These are phyloP conservation scores for Ochotona curzoniae DNA, from an alignment of 2,113 vertebrate genomes.

Conservation along the genomic window DNA sequence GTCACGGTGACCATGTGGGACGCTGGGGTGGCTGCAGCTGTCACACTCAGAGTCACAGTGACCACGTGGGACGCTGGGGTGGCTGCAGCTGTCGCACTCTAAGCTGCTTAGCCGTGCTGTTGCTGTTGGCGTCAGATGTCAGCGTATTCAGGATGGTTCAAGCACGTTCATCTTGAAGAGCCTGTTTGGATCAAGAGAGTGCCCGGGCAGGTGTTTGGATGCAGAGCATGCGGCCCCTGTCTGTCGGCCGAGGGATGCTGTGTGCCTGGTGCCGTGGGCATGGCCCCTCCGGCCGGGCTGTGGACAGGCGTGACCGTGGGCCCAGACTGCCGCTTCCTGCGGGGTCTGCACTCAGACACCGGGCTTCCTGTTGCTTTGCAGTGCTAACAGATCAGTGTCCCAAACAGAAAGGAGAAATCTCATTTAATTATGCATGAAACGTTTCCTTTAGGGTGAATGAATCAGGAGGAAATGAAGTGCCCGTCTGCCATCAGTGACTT, in stretches of 20 bases:
- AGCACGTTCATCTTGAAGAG: background rate
- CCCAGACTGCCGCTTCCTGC: background rate
- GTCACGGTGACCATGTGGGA: background rate
- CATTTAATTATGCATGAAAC: conserved; percentile 47
- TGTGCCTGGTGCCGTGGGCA: background rate
- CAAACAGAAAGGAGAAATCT: conserved; percentile 28
- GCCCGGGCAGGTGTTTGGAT: background rate
- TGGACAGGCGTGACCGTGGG: background rate
- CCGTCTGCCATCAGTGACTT: conserved; percentile 67
- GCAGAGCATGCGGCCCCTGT: background rate
- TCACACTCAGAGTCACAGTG: background rate
- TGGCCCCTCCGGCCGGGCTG: no score
- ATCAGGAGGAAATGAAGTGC: conserved; percentile 66
- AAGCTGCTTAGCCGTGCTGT: background rate
- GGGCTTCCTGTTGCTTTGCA: background rate
- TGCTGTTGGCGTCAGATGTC: background rate
- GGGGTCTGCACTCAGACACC: background rate
- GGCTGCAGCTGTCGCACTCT: background rate
- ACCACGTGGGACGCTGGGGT: background rate
- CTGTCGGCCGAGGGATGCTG: background rate
- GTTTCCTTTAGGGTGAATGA: conserved; percentile 50
- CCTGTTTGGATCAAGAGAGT: conserved; percentile 23
- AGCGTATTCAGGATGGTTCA: background rate
- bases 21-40: background rate
- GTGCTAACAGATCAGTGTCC: conserved; percentile 25